These are phyloP conservation scores for Malacoraja senta DNA, from an alignment of 2,797 vertebrate genomes.

Conservation along the genomic window DNA sequence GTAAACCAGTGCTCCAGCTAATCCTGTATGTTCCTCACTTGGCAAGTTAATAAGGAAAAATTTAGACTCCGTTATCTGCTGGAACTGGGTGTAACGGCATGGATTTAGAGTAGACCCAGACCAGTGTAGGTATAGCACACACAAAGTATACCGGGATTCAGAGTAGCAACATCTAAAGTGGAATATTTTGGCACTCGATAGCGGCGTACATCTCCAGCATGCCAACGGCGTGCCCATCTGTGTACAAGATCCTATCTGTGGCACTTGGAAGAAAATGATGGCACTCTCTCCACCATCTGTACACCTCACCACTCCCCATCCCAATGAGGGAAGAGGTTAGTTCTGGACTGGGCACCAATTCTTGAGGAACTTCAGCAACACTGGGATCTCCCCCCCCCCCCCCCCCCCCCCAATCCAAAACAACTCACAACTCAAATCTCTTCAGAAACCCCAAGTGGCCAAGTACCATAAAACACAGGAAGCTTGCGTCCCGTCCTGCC, in stretches of 20 bases:
- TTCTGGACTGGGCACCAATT: background rate
- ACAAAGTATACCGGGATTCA: background rate
- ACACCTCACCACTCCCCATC: background rate
- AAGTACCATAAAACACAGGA: background rate
- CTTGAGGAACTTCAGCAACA: background rate
- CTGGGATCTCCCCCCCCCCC: too few relatives aligned
- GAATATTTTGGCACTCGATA: background rate
- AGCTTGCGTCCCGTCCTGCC: background rate
- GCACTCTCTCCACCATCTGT: background rate
- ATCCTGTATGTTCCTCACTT: background rate
- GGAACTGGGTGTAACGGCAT: background rate
- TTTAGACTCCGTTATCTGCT: background rate
- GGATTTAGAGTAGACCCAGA: background rate
- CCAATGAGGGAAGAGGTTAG: background rate
- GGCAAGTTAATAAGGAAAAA: background rate
- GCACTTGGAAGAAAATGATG: background rate
- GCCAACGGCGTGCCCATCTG: background rate
- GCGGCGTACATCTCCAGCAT: background rate
- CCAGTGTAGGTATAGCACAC: too few relatives aligned
- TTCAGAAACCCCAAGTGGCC: background rate
- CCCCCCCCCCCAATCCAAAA: background rate
- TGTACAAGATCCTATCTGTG: background rate
- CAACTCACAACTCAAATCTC: background rate
- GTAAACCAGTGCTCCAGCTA: background rate
- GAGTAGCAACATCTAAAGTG: background rate